Base-by-base conservation (phyloP, 2,113 vertebrate species). In the Pseudorectes ferrugineus region DNA sequence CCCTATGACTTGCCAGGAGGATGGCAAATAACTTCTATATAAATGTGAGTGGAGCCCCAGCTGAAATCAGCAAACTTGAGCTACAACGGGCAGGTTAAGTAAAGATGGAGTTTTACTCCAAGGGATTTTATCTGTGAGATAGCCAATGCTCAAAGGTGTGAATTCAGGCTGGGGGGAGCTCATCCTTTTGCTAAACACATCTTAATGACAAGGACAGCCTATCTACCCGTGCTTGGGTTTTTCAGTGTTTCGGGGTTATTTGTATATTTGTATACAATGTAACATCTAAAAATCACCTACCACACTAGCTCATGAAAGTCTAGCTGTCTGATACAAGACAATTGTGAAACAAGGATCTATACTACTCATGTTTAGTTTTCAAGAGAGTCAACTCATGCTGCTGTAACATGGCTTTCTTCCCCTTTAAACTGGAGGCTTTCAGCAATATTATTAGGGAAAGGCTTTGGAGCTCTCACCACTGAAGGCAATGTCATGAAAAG, bases 101-200 rank as follows among this genome's bases (percentile, higher is more conserved):
- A 55, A 79, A 75, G 38, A 38, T 16, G 40, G n/a, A 78, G 14
- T 62, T 82, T 68, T 46, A 38, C 31, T 62, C 35, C 28, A n/a
- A 79, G 22, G 20, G 46, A 68, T 61, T 72, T 74, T 43, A 45
- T 28, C 57, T 51, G 23, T 58, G 28, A 31, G 7, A 55, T 75
- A 33, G 43, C 12, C 40, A 54, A 12, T 65, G 26, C 20, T 75
- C 33, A 58, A 46, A 85, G 67, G 19, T 63, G 42, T 70, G 31
- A 67, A 38, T 71, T 86, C 2, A 4, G 57, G 25, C 52, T 0
- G 0, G 6, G 24, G 0, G 16, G 17, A 71, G 6, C 38, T 12
- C 63, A 14, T 77, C 29, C 31, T 73, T 66, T 78, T 52, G 61
- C 57, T 65, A 68, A 92, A 91, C 48, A 57, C 40, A 38, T 38